These are phyloP conservation scores for Theristicus caerulescens DNA, from an alignment of 2,113 vertebrate species.

Conservation along the genomic window DNA sequence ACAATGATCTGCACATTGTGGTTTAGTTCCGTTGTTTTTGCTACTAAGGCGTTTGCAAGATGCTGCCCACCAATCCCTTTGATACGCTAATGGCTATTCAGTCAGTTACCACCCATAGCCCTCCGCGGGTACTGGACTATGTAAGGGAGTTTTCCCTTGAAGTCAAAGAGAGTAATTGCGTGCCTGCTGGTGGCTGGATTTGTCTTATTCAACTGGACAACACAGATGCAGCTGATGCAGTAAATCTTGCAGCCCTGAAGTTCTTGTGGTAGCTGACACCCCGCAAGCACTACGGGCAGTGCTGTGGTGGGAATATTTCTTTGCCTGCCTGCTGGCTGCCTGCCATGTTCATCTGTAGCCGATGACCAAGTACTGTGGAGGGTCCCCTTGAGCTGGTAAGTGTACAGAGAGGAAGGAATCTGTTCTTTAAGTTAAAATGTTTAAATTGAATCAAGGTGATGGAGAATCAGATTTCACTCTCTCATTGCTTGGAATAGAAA, in stretches of 20 bases:
- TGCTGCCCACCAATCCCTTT: not conserved
- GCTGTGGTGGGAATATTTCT: not conserved
- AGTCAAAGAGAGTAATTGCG: not conserved
- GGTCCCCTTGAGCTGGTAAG: not conserved
- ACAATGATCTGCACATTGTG: not conserved
- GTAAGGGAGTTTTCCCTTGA: not conserved
- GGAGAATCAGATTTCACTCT: not conserved
- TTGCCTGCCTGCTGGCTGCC: not conserved
- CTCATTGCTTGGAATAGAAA: not conserved
- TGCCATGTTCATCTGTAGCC: not conserved
- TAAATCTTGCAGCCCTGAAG: not conserved
- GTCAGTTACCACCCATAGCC: not conserved
- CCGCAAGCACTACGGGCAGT: fast-evolving
- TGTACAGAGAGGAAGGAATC: not conserved
- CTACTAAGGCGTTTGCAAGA: not conserved
- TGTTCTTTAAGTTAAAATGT: not conserved
- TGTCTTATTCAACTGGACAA: not conserved
- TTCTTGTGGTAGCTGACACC: not conserved
- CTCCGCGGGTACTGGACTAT: not conserved
- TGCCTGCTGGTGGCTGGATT: not conserved
- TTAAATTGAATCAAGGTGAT: not conserved
- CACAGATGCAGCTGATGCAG: not conserved
- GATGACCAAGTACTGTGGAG: not conserved
- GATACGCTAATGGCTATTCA: not conserved
- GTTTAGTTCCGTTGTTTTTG: not conserved